These are phyloP conservation scores for Melanargia galathea DNA, from an alignment of 2,888 invertebrate species.

Conservation along the genomic window DNA sequence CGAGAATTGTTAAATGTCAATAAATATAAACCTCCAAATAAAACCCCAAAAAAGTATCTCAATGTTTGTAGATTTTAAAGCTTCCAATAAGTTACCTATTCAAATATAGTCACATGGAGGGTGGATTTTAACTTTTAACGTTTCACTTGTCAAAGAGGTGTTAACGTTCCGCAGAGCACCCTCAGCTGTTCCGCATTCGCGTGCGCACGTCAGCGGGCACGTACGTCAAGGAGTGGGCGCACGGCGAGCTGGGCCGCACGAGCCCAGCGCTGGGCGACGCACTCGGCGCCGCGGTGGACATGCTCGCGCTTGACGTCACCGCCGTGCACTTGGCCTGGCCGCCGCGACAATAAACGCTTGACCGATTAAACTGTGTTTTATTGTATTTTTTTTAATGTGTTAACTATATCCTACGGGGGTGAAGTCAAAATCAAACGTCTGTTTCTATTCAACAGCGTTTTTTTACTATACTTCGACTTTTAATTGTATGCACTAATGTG, in stretches of 20 bases:
- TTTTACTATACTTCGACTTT: too few relatives aligned
- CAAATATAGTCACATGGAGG: too few relatives aligned
- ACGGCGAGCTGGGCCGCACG: slow-evolving; percentile 97
- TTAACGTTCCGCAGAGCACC: slow-evolving; percentile 54
- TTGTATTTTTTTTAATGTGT: neutral
- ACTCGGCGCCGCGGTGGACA: slow-evolving; percentile 88
- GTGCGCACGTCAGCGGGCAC: slow-evolving; percentile 95
- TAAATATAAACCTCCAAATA: too few relatives aligned
- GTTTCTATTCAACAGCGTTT: too few relatives aligned
- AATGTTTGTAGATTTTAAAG: too few relatives aligned
- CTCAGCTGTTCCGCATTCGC: slow-evolving; percentile 84
- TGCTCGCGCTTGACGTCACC: slow-evolving; percentile 95
- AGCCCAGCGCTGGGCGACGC: slow-evolving; percentile 88
- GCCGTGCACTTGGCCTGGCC: slow-evolving; percentile 91
- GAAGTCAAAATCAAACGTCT: too few relatives aligned
- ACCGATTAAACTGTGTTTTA: neutral
- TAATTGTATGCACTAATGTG: too few relatives aligned
- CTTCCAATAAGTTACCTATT: too few relatives aligned
- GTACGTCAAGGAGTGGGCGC: slow-evolving; percentile 98
- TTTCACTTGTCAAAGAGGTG: too few relatives aligned
- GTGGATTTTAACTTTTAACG: neutral
- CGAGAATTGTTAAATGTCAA: too few relatives aligned
- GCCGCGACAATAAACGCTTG: slow-evolving; percentile 22
- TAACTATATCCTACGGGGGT: too few relatives aligned
- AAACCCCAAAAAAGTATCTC: too few relatives aligned